Evolutionary conservation across 1,140 invertebrate species (phyloP).

Genomic region (Philaenus spumarius): DNA sequence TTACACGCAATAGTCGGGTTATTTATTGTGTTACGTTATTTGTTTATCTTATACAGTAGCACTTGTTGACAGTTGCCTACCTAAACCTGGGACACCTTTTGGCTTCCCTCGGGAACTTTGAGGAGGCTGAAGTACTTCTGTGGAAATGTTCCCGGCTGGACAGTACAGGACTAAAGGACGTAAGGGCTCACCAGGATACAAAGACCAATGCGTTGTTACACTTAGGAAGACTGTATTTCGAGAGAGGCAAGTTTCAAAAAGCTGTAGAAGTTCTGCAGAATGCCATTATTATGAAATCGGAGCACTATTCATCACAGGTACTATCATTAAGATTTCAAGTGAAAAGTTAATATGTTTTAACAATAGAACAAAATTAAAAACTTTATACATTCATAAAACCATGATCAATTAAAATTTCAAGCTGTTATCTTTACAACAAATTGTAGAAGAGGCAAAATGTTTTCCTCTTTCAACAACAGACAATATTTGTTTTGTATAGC

Average conservation of each 20-base stretch:
- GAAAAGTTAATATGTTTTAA: no score
- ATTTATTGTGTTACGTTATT: no score
- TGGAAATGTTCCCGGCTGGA: slow-evolving; percentile 74
- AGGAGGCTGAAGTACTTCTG: slow-evolving; percentile 78
- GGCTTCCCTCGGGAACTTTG: slow-evolving; percentile 67
- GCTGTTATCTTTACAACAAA: no score
- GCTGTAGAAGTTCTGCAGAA: slow-evolving; percentile 82
- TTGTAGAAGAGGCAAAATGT: no score
- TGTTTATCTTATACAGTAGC: no score
- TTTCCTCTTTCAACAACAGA: no score
- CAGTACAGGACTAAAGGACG: slow-evolving; percentile 80
- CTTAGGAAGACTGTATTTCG: slow-evolving; percentile 80
- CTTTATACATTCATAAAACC: no score
- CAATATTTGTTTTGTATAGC: no score
- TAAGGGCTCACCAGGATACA: slow-evolving; percentile 80
- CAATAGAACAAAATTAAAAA: no score
- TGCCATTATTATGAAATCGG: slow-evolving; percentile 72
- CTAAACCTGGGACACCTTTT: slow-evolving; percentile 87
- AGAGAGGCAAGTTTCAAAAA: slow-evolving; percentile 73
- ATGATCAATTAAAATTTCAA: no score
- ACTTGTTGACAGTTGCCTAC: slow-evolving; percentile 84
- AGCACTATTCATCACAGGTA: slow-evolving; percentile 74
- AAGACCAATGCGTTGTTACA: slow-evolving; percentile 86
- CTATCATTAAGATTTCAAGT: no score
- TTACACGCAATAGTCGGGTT: no score